These are phyloP conservation scores for Myiozetetes cayanensis DNA, from an alignment of 2,113 vertebrate genomes.

Conservation along the genomic window DNA sequence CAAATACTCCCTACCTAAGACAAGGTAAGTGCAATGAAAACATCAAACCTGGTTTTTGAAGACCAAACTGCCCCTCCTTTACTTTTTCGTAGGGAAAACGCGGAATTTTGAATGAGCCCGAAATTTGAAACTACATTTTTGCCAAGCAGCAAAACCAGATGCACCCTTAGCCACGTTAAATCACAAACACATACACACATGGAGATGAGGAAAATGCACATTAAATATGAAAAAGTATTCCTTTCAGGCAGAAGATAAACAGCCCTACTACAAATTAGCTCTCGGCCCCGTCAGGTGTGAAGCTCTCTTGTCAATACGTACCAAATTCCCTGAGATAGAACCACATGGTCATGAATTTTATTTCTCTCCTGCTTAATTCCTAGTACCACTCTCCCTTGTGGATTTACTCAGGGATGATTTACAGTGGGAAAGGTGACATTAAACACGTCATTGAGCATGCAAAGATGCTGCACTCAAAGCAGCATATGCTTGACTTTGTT, in stretches of 20 bases:
- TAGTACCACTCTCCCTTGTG: constrained; percentile 73
- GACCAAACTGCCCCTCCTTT: constrained; percentile 34
- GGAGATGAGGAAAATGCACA: constrained; percentile 47
- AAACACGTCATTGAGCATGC: constrained; percentile 78
- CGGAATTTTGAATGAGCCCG: not conserved
- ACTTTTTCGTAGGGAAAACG: not conserved
- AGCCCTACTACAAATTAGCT: constrained; percentile 66
- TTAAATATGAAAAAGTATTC: constrained; percentile 68
- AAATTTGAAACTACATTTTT: constrained; percentile 15
- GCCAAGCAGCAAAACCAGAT: constrained; percentile 15
- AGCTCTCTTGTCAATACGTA: constrained; percentile 69
- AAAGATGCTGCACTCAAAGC: constrained; percentile 74
- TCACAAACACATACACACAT: constrained; percentile 11
- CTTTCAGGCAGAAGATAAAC: constrained; percentile 67
- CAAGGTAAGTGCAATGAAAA: not conserved
- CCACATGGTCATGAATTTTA: constrained; percentile 73
- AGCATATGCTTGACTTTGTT: constrained; percentile 72
- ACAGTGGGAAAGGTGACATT: constrained; percentile 78
- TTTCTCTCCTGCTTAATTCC: constrained; percentile 70
- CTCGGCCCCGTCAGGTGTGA: constrained; percentile 68
- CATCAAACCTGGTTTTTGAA: constrained; percentile 35
- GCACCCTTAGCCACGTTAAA: constrained; percentile 7
- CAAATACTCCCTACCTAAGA: not conserved
- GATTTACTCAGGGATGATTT: constrained; percentile 74
- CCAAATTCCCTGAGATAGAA: constrained; percentile 68